Base-by-base conservation (phyloP, 1,140 invertebrate genomes). In the Trachymyrmex cornetzi region DNA sequence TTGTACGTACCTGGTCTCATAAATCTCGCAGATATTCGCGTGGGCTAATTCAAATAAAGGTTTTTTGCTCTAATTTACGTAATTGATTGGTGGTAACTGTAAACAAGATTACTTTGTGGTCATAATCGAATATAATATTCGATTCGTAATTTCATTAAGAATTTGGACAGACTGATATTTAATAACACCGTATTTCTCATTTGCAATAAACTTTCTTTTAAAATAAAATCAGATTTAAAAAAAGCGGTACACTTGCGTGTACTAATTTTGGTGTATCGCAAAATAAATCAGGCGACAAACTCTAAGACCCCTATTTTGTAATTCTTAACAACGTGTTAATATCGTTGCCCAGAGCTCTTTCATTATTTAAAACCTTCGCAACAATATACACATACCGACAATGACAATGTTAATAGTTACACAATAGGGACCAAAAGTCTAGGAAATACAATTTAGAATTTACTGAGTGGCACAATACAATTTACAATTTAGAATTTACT, bases 41-140 rank as follows among this genome's bases (percentile, higher is more conserved):
- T 38, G 7, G 34, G 3, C 34, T 38, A 69, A 22, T 67, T 69
- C 30, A 67, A 34, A 53, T 24, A 11, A 50, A 22, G 7, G 14
- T 67, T 80, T 67, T 80, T 55, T 19, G 12, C 5, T 67, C n/a
- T 69, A 69, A 80, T 80, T 80, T 64, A 50, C 44, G 5, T 16
- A 19, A 22, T 19, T 14, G 1, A 64, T 48, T 63, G 48, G 27
- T 34, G 53, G 0, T 80, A 80, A 50, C 1, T 48, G 16, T 12
- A 55, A 38, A 38, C n/a, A 75, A 48, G 3, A 61, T 38, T 55
- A 57, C 11, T 50, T 69, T 59, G 22, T 24, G 16, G 19, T 27
- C 34, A 3, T 7, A 24, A 55, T 34, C 30, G 5, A 34, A 34
- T 34, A 34, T 6, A 34, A 34, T 34, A 53, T 7, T 55, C 34